Percentiles rank a stretch among this genome's conserved stretches.
phyloP scores from a whole-genome alignment of 2,888 invertebrate species.

The Anaspis maculata region DNA sequence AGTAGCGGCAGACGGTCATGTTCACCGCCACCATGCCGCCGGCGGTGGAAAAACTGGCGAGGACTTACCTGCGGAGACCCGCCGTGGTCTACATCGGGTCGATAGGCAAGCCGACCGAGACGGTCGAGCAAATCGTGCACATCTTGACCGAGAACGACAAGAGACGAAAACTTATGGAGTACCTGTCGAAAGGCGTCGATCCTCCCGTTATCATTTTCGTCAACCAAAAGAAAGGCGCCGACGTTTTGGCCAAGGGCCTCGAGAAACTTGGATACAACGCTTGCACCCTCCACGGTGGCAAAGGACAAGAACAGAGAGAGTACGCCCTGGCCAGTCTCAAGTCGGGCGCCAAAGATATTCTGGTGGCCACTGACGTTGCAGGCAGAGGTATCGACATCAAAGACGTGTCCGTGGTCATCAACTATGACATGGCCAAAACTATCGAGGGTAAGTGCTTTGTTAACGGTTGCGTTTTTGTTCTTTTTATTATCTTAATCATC shows the following conservation, averaged over 20 bases:
- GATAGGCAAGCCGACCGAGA: slow-evolving; percentile 89
- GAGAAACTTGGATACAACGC: slow-evolving; percentile 96
- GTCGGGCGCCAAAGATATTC: slow-evolving; percentile 90
- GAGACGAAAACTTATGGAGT: slow-evolving; percentile 90
- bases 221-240: slow-evolving; percentile 99
- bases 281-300: slow-evolving; percentile 97
- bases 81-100: slow-evolving; percentile 96
- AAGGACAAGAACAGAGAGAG: slow-evolving; percentile 99
- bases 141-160: slow-evolving; percentile 95
- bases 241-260: slow-evolving; percentile 91
- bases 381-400: slow-evolving; percentile 99
- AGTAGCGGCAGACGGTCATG: slow-evolving; percentile 99
- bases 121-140: slow-evolving; percentile 95
- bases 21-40: slow-evolving; percentile 99
- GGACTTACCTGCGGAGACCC: slow-evolving; percentile 89
- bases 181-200: slow-evolving; percentile 82
- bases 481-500: no score
- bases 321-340: slow-evolving; percentile 96
- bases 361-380: slow-evolving; percentile 99
- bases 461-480: neutral
- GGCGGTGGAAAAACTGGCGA: slow-evolving; percentile 91
- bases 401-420: slow-evolving; percentile 97
- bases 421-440: slow-evolving; percentile 99
- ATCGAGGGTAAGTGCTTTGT: slow-evolving; percentile 65
- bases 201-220: slow-evolving; percentile 99